Conservation (phyloP, 2,113 vertebrate genomes). For the Scolopax mira region DNA sequence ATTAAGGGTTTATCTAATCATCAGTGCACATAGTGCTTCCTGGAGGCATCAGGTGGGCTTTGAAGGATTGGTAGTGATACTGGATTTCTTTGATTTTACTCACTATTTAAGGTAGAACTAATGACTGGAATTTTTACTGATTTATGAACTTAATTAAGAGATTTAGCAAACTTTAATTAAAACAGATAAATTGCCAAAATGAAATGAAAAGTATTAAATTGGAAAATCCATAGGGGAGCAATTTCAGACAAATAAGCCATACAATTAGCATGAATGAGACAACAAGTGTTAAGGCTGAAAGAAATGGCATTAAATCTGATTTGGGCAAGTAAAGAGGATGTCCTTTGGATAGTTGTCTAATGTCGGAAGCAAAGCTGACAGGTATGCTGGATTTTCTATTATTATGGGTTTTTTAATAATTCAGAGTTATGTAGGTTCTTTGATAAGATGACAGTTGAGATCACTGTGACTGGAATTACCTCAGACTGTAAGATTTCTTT, state of each 20-base stretch:
- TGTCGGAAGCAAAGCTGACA: neutral
- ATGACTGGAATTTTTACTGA: neutral
- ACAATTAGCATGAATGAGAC: neutral
- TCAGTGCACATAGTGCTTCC: neutral
- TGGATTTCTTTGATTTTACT: neutral
- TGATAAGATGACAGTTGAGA: neutral
- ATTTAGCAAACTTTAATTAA: neutral
- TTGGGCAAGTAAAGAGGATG: neutral
- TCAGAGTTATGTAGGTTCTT: neutral
- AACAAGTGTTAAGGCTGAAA: neutral
- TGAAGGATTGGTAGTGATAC: neutral
- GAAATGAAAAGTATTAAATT: neutral
- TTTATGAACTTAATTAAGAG: neutral
- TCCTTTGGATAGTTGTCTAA: neutral
- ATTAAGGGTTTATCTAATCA: neutral
- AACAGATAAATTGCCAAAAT: neutral
- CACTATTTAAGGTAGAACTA: neutral
- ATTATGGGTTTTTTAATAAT: neutral
- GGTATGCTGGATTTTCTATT: neutral
- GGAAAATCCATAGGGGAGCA: neutral
- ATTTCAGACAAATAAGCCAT: neutral
- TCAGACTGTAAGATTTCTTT: neutral
- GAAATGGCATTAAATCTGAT: neutral
- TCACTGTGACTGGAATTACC: neutral
- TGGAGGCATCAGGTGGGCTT: neutral